Evolutionary conservation across 2,113 vertebrate genomes (phyloP).

Genomic region (Coptodon bakossiorum): DNA sequence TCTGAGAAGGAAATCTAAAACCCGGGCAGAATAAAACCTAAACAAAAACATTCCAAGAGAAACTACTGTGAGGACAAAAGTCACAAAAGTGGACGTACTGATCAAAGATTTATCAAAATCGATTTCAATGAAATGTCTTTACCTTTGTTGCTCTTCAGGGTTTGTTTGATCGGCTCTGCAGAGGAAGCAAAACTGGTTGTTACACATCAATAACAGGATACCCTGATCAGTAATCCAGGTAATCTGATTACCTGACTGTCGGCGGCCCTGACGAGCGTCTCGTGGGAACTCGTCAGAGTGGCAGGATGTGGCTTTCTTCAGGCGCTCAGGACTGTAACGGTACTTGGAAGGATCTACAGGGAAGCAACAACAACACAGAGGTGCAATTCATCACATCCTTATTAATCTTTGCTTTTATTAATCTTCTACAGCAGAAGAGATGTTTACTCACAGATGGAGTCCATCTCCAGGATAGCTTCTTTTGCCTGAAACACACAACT

Average conservation of each 20-base stretch:
- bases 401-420: neutral
- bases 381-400: neutral
- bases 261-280: slow-evolving; percentile 55
- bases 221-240: neutral
- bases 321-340: slow-evolving; percentile 77
- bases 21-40: neutral
- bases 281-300: slow-evolving; percentile 63
- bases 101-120: neutral
- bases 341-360: slow-evolving; percentile 68
- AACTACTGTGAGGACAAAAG: neutral
- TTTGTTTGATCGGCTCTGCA: slow-evolving; percentile 74
- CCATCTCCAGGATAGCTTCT: slow-evolving; percentile 90
- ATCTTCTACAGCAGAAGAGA: neutral
- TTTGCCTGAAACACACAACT: slow-evolving; percentile 78
- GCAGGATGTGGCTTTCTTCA: slow-evolving; percentile 77
- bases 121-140: neutral
- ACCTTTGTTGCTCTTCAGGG: slow-evolving; percentile 57
- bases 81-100: neutral
- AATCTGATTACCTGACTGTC: slow-evolving; percentile 73
- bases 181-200: neutral
- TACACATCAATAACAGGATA: neutral
- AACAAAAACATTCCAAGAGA: neutral
- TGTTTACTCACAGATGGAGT: slow-evolving; percentile 80
- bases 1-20: neutral
- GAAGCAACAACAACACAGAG: neutral